Evolutionary conservation across 2,888 invertebrate genomes (phyloP), one percentile per base, ranked within the genome.

Genomic region (Stenolophus ochropezus): DNA sequence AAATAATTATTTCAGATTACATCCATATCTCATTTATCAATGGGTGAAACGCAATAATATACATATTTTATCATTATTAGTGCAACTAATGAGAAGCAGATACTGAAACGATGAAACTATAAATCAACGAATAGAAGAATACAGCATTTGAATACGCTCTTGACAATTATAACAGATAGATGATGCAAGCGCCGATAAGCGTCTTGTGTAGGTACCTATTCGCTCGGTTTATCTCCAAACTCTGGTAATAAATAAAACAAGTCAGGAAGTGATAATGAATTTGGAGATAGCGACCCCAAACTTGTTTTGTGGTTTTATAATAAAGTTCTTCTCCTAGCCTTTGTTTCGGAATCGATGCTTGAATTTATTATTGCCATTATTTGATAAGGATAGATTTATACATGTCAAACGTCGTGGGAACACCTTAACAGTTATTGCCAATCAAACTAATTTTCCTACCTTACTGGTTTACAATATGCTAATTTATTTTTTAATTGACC

Each of bases 111-210:
- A 69, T 33, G 65, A 69, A 69, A 69, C 27, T 33, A 69, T 69
- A 69, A 69, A 69, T 69, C 65, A 69, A 25, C 11, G 11, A 14
- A 14, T 3, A 33, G 16, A 27, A 25, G 25, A 61, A 61, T 25
- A 61, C 5, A 20, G 18, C 20, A 69, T 69, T 69, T 69, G 65
- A 69, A 69, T 69, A 27, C 33, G 2, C 16, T 69, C 33, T 69
- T 69, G 79, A 79, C 69, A 69, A 79, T 79, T 79, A 69, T 71
- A 78, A 79, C 51, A 79, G 79, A 79, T 79, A 69, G 49, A 71
- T 42, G 79, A 79, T 79, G 71, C 25, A 20, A 53, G 23, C 2
- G 11, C 71, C 27, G 79, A 79, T 79, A 71, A 79, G 71, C 27
- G 8, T 65, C 78, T 51, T 79, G 53, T 79, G 65, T 53, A 16